Base-by-base conservation (phyloP, 2,113 vertebrate species). In the Crocuta crocuta region DNA sequence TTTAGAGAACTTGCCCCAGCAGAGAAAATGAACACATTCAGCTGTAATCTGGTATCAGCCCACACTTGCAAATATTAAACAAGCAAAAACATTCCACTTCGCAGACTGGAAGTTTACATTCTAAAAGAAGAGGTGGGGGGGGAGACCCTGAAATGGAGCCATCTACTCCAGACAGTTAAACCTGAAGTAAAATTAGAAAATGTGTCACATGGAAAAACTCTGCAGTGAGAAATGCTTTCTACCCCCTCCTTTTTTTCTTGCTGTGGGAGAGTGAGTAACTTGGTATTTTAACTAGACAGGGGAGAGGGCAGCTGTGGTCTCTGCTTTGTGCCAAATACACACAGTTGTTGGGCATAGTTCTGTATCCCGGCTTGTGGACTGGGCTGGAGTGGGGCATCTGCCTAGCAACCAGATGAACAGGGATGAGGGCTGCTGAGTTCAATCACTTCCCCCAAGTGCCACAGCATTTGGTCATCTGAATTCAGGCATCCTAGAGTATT, bases 191-290 rank as follows among this genome's bases (percentile, higher is more conserved):
- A 98, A 98, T 98, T 98, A 98, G 95, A 96, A 97, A 97, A 94
- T 89, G 93, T 97, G 98, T 98, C 97, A 97, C 93, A 93, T 86
- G 98, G 98, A 98, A 98, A 98, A 98, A 98, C 86, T 94, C 84
- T 82, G 50, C 95, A 88, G 79, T 23, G 45, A 97, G 94, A 95
- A 94, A 91, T 43, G 61, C 53, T 68, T 92, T 73, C 82, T 91
- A 48, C 7, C 33, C 39, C 28, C 50, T 23, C 19, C n/a, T 0
- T 76, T 48, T 85, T 89, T 95, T 79, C 91, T 91, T 96, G 96
- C 97, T 83, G 74, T 93, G 90, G 89, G 81, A 96, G 95, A 95
- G 39, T 97, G 95, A 98, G 93, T 98, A 98, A 98, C 95, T 63
- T 82, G 94, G 92, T 92, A 92, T 97, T 97, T 97, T 94, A 92